phyloP scores from a whole-genome alignment of 2,888 invertebrate genomes.

The Watsonalla binaria region DNA sequence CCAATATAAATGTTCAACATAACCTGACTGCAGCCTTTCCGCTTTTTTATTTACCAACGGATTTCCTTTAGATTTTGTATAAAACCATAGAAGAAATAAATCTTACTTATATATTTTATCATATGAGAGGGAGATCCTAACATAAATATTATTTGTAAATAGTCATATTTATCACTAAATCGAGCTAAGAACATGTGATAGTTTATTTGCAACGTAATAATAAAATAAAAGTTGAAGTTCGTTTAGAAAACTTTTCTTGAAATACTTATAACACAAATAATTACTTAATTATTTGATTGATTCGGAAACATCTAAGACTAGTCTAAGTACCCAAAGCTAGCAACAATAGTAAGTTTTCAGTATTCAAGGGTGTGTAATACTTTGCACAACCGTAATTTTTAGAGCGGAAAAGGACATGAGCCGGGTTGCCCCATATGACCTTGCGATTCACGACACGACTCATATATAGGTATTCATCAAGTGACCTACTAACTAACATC shows the following conservation, averaged over 20 bases:
- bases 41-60: neutral
- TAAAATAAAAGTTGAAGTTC: too few species aligned
- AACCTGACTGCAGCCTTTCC: constrained; percentile 14
- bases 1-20: constrained; percentile 17
- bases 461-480: constrained; percentile 6
- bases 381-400: constrained; percentile 72
- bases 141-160: too few species aligned
- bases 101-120: neutral
- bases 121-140: too few species aligned
- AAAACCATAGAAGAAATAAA: neutral
- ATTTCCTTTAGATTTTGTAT: neutral
- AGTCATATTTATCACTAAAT: too few species aligned
- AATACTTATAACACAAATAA: too few species aligned
- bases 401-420: constrained; percentile 71
- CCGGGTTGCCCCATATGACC: constrained; percentile 63
- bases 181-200: too few species aligned
- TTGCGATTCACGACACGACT: constrained; percentile 29
- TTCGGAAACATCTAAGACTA: too few species aligned
- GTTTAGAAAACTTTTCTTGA: too few species aligned
- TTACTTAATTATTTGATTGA: too few species aligned
- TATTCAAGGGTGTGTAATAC: constrained; percentile 11
- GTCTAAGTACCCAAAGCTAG: too few species aligned
- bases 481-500: constrained; percentile 22
- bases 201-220: too few species aligned
- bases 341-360: neutral